Evolutionary conservation across 2,888 invertebrate genomes (phyloP).

Genomic region (Tubiluchus corallicola): DNA sequence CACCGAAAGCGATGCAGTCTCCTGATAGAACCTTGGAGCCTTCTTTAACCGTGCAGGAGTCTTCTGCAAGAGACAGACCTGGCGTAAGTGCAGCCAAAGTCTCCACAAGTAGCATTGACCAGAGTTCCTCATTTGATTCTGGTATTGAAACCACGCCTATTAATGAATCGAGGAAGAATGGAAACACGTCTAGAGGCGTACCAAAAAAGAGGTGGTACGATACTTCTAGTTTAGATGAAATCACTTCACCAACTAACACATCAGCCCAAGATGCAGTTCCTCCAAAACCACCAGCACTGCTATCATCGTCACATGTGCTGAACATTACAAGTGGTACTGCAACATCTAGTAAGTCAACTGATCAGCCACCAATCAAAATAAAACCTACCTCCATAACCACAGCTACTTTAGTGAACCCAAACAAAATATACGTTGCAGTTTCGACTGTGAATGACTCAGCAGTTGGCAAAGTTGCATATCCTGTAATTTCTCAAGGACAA

Average conservation of each 20-base stretch:
- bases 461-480: neutral
- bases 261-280: too few relatives aligned
- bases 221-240: neutral
- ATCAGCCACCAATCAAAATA: too few relatives aligned
- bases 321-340: too few relatives aligned
- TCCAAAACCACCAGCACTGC: neutral
- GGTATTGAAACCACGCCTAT: neutral
- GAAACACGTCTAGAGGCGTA: constrained; percentile 1
- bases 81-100: neutral
- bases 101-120: neutral
- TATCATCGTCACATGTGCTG: constrained; percentile 1
- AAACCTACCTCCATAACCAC: too few relatives aligned
- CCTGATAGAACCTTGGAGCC: neutral
- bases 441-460: neutral
- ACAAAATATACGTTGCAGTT: too few relatives aligned
- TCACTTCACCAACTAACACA: too few relatives aligned
- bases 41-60: neutral
- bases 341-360: too few relatives aligned
- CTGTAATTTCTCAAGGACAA: too few relatives aligned
- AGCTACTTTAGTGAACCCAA: neutral
- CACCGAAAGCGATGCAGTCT: neutral
- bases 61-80: neutral
- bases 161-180: neutral
- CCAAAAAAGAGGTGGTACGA: neutral
- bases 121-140: neutral